A percentile compares a stretch with the other conserved stretches of the same genome.
phyloP scores from a whole-genome alignment of 2,113 vertebrate species.

The Ammodytes dubius region DNA sequence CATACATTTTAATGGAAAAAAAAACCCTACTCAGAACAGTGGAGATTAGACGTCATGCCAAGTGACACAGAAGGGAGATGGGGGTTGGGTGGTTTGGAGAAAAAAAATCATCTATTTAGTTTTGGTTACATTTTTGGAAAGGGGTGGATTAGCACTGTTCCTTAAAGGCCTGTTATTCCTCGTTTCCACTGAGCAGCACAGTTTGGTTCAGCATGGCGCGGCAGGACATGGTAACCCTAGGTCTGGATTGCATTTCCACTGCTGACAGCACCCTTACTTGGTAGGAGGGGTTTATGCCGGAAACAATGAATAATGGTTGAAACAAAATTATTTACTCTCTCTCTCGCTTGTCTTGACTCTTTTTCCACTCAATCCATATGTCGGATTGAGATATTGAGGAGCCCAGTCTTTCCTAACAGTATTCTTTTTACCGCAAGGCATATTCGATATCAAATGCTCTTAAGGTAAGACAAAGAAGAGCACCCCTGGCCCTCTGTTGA shows the following conservation, averaged over 20 bases:
- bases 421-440: background rate
- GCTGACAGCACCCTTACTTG: no score
- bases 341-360: slow-evolving; percentile 5
- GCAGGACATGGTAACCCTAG: no score
- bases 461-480: slow-evolving; percentile 53
- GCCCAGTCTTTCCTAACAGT: background rate
- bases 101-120: slow-evolving; percentile 59
- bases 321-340: background rate
- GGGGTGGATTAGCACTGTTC: slow-evolving; percentile 53
- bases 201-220: no score
- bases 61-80: slow-evolving; percentile 50
- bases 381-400: slow-evolving; percentile 42
- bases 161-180: no score
- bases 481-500: slow-evolving; percentile 41
- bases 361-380: slow-evolving; percentile 9
- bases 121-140: slow-evolving; percentile 73
- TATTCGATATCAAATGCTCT: slow-evolving; percentile 40
- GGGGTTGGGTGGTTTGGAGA: background rate
- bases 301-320: no score
- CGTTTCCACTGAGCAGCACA: no score
- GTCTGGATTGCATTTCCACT: no score
- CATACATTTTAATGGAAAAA: slow-evolving; percentile 83
- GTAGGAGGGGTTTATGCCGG: no score
- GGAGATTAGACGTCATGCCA: slow-evolving; percentile 79
- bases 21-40: slow-evolving; percentile 53